These are phyloP conservation scores for Drosophila albomicans DNA, from an alignment of 1,140 invertebrate species.

Conservation along the genomic window DNA sequence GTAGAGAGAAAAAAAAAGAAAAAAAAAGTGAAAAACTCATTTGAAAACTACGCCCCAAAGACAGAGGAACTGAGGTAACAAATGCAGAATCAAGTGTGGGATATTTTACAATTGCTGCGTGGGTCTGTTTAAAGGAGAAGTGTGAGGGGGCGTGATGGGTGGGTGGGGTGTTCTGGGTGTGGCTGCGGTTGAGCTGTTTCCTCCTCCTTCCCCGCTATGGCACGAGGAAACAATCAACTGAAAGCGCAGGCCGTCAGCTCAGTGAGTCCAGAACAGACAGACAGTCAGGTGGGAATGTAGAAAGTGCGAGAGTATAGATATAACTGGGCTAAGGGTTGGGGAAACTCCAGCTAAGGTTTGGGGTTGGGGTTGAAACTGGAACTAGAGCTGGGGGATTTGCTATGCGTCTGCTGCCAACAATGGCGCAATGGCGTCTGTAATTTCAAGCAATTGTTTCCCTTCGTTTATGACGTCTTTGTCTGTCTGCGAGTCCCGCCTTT, in stretches of 20 bases:
- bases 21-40: slow-evolving; percentile 61
- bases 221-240: slow-evolving; percentile 78
- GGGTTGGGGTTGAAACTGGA: slow-evolving; percentile 12
- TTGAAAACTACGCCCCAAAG: slow-evolving; percentile 76
- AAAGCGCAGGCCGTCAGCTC: slow-evolving; percentile 68
- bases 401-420: slow-evolving; percentile 72
- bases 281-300: slow-evolving; percentile 31
- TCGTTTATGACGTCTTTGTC: slow-evolving; percentile 60
- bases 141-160: neutral
- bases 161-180: slow-evolving; percentile 27
- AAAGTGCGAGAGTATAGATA: slow-evolving; percentile 4
- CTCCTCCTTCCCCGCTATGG: neutral
- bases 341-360: neutral
- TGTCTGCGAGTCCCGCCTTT: slow-evolving; percentile 29
- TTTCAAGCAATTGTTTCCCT: slow-evolving; percentile 77
- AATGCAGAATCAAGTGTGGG: slow-evolving; percentile 46
- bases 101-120: slow-evolving; percentile 55
- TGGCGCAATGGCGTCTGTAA: slow-evolving; percentile 79
- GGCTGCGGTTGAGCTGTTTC: slow-evolving; percentile 38
- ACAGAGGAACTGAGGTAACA: slow-evolving; percentile 47
- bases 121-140: slow-evolving; percentile 19
- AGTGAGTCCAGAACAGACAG: slow-evolving; percentile 49
- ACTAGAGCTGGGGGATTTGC: slow-evolving; percentile 10
- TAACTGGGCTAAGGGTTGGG: slow-evolving; percentile 7
- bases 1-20: slow-evolving; percentile 8